Percentiles rank a stretch among this genome's conserved stretches.
Conservation (phyloP, 2,797 vertebrate species). For the Phalanger gymnotis region DNA sequence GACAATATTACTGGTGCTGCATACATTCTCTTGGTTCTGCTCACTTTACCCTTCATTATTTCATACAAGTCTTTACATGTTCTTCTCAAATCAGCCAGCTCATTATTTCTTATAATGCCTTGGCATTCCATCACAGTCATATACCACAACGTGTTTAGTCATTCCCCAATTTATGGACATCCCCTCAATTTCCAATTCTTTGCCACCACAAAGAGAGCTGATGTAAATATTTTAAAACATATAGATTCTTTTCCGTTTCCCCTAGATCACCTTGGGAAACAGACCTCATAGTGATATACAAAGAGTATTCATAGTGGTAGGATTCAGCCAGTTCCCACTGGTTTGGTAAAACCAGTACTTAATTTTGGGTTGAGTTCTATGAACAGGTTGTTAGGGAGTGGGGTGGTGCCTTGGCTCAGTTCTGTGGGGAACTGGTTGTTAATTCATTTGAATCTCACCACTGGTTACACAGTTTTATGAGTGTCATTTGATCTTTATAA, state of each 20-base stretch:
- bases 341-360: too few relatives aligned
- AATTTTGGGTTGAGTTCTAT: too few relatives aligned
- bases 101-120: not conserved
- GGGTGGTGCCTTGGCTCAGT: too few relatives aligned
- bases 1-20: not conserved
- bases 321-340: too few relatives aligned
- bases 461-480: not conserved
- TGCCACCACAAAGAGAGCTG: not conserved
- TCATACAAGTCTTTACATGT: not conserved
- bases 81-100: not conserved
- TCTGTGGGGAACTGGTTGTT: too few relatives aligned
- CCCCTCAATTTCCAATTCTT: not conserved
- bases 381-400: too few relatives aligned
- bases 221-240: not conserved
- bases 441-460: too few relatives aligned
- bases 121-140: not conserved
- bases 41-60: not conserved
- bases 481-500: not conserved
- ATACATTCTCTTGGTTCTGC: not conserved
- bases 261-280: not conserved
- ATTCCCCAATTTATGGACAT: not conserved
- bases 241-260: not conserved
- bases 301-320: too few relatives aligned
- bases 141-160: not conserved
- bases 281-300: not conserved